phyloP scores from a whole-genome alignment of 2,888 invertebrate genomes.

The Hyposoter dolosus region DNA sequence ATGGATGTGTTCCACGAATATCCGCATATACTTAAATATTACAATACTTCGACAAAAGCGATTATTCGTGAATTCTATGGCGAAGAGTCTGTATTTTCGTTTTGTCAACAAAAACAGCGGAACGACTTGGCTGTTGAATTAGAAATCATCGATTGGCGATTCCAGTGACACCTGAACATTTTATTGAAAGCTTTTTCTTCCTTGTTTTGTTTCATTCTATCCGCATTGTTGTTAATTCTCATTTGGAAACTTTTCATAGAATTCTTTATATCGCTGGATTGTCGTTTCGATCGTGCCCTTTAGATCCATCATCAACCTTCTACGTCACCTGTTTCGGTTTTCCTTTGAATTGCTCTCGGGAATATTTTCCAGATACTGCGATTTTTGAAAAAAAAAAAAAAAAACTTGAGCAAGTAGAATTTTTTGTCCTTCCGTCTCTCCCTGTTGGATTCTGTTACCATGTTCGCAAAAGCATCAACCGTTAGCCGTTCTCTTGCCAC shows the following conservation, averaged over 20 bases:
- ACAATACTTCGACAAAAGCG: slow-evolving; percentile 5
- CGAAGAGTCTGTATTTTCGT: not conserved
- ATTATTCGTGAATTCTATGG: not conserved
- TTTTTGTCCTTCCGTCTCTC: slow-evolving; percentile 55
- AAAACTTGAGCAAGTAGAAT: slow-evolving; percentile 41
- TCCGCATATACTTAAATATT: slow-evolving; percentile 5
- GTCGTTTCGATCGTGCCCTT: not conserved
- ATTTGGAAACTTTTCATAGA: not conserved
- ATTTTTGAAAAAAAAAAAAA: slow-evolving; percentile 46
- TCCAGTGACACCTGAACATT: slow-evolving; percentile 54
- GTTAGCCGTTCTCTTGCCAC: slow-evolving; percentile 74
- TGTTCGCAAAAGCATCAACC: slow-evolving; percentile 79
- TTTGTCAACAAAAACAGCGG: not conserved
- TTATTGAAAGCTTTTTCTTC: slow-evolving; percentile 21
- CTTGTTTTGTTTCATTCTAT: slow-evolving; percentile 60
- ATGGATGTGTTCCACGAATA: slow-evolving; percentile 5
- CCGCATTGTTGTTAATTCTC: not conserved
- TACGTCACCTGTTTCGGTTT: slow-evolving; percentile 58
- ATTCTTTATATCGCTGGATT: not conserved
- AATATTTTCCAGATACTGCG: slow-evolving; percentile 1
- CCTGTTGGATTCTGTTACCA: slow-evolving; percentile 75
- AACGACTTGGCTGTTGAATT: not conserved
- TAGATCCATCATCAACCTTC: not conserved
- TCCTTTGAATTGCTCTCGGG: not conserved
- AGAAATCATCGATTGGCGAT: not conserved